Evolutionary conservation across 2,888 invertebrate genomes (phyloP).

Genomic region (Pyrochroa serraticornis): DNA sequence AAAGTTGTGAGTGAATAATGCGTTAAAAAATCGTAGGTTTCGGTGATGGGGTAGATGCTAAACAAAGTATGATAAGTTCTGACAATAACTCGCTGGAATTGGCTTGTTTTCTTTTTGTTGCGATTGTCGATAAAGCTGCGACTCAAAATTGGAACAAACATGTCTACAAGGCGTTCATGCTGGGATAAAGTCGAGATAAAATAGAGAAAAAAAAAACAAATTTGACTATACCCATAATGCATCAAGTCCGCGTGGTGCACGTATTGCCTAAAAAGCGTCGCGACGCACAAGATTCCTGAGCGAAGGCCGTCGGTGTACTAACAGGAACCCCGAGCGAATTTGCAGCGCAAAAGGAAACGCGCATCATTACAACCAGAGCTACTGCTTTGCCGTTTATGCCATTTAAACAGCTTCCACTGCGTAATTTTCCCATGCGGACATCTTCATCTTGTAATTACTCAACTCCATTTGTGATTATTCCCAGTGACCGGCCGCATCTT

Average conservation of each 20-base stretch:
- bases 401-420: constrained; percentile 26
- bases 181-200: neutral
- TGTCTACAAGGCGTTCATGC: constrained; percentile 3
- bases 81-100: too few relatives aligned
- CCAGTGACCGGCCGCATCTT: constrained; percentile 7
- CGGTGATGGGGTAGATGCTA: too few relatives aligned
- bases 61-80: too few relatives aligned
- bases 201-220: constrained; percentile 1
- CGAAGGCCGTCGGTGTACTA: constrained; percentile 36
- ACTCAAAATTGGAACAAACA: neutral
- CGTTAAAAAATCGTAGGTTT: too few relatives aligned
- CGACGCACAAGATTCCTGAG: constrained; percentile 33
- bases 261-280: constrained; percentile 23
- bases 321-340: constrained; percentile 25
- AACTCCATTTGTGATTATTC: constrained; percentile 16
- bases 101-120: too few relatives aligned
- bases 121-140: too few relatives aligned
- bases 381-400: constrained; percentile 23
- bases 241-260: constrained; percentile 32
- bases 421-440: constrained; percentile 35
- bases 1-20: too few relatives aligned
- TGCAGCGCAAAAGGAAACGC: constrained; percentile 36
- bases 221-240: constrained; percentile 31
- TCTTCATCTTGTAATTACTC: constrained; percentile 19
- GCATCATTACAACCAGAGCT: constrained; percentile 35